Base-by-base conservation (phyloP, 1,140 invertebrate species). In the Epicauta chinensis region DNA sequence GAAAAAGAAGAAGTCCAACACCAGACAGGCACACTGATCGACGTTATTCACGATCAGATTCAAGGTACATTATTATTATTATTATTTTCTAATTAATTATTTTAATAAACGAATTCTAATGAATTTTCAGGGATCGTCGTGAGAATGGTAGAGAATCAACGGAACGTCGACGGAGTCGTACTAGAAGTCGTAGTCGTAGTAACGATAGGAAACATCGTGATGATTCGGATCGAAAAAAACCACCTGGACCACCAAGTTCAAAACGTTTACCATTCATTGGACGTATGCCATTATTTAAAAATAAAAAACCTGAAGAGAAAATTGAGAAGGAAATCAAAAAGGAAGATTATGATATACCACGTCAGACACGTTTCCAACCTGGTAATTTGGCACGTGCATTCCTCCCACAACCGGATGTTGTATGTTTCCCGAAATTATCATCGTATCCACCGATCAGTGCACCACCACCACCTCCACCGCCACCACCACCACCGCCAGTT, bases 241-340 rank as follows among this genome's bases (percentile, higher is more conserved):
- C 57, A 16, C 62, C 59, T 0, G 55, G 56, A 30, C 57, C 62
- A 14, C 58, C 63, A 3, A 60, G 60, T 32, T 61, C 62, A 47
- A 77, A 81, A n/a, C 84, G 83, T 58, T 58, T 84, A 29, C 82
- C 82, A 0, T 84, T 85, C 50, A 85, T 84, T 40, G 83, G 82
- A 1, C 70, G 82, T 58, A 77, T 85, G 70, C 83, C 82, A 1
- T 63, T 86, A 31, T 81, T 84, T 41, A 84, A 84, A 55, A 83
- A 83, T 58, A 74, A 77, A 32, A 75, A 76, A 29, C 67, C 71
- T 17, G 63, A 62, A 17, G 58, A 67, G 12, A 63, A 59, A 50
- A 51, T 40, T 1, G 50, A 61, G 16, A 69, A 62, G 40, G 66
- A 69, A 46, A 66, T 69, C 13, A 60, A 67, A 34, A 66, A 68